Conservation (phyloP, 1,140 invertebrate species). For the Trichomalopsis sarcophagae region DNA sequence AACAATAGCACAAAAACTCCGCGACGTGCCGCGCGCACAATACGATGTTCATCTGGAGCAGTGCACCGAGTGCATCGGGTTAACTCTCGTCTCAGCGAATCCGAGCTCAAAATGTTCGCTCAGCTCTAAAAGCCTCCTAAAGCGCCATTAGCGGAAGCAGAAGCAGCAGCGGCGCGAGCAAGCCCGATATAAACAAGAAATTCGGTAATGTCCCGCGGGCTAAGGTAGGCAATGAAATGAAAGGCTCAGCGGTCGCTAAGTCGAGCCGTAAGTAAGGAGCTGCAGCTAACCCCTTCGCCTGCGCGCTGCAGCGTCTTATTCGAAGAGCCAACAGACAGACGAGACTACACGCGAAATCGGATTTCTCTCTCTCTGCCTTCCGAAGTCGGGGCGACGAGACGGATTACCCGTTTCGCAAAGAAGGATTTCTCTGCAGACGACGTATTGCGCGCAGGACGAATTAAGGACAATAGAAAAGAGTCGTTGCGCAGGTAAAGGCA, state of each 20-base stretch:
- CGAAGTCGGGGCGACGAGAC: background rate
- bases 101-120: too few species aligned
- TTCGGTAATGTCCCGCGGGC: background rate
- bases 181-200: conserved; percentile 18
- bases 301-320: background rate
- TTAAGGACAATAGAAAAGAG: background rate
- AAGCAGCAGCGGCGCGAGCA: background rate
- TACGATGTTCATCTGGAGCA: too few species aligned
- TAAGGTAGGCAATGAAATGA: conserved; percentile 25
- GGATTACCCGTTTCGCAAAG: conserved; percentile 1
- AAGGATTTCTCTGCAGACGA: too few species aligned
- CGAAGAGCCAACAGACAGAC: background rate
- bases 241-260: conserved; percentile 1
- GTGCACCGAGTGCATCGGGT: background rate
- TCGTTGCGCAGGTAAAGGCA: background rate
- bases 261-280: background rate
- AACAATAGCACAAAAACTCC: too few species aligned
- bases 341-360: conserved; percentile 18
- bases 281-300: background rate
- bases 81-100: too few species aligned
- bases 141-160: too few species aligned
- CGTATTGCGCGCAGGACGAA: background rate
- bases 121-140: too few species aligned
- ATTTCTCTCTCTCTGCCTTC: background rate
- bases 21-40: too few species aligned